Evolutionary conservation across 2,113 vertebrate genomes (phyloP).

Genomic region (Oplegnathus fasciatus): DNA sequence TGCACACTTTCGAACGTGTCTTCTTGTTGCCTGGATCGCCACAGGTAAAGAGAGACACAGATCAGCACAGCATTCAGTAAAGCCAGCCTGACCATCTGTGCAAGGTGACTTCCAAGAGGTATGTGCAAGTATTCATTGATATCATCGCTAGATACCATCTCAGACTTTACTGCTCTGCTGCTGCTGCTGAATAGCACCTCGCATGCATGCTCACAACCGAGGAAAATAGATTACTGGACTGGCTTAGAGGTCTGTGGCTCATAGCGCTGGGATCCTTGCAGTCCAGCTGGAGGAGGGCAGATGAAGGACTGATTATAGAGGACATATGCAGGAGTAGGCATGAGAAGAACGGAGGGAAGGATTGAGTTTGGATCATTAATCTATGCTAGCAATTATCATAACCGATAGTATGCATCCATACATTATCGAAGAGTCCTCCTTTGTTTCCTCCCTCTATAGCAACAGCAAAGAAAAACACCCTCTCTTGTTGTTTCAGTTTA

Average conservation of each 20-base stretch:
- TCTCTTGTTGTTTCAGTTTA: not conserved
- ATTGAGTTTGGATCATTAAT: constrained; percentile 17
- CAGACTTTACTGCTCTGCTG: constrained; percentile 57
- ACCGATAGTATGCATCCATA: not conserved
- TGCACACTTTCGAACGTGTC: not conserved
- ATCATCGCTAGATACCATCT: constrained; percentile 64
- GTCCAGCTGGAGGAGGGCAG: constrained; percentile 25
- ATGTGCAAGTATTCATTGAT: constrained; percentile 40
- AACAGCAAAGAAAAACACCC: not conserved
- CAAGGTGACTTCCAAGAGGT: constrained; percentile 70
- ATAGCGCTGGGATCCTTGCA: constrained; percentile 19
- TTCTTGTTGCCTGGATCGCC: not conserved
- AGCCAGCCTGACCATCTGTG: constrained; percentile 45
- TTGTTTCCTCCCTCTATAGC: not conserved
- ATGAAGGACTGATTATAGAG: constrained; percentile 37
- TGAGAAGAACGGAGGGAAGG: not conserved
- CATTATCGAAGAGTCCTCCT: not conserved
- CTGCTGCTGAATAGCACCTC: constrained; percentile 39
- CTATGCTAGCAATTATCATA: constrained; percentile 23
- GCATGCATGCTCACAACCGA: constrained; percentile 27
- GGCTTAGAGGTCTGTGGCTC: constrained; percentile 42
- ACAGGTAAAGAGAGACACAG: constrained; percentile 36
- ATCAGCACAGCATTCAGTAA: constrained; percentile 25
- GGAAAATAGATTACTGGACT: constrained; percentile 52
- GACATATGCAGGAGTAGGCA: constrained; percentile 11